These are phyloP conservation scores for Menidia menidia DNA, from an alignment of 2,797 vertebrate genomes.

Conservation along the genomic window DNA sequence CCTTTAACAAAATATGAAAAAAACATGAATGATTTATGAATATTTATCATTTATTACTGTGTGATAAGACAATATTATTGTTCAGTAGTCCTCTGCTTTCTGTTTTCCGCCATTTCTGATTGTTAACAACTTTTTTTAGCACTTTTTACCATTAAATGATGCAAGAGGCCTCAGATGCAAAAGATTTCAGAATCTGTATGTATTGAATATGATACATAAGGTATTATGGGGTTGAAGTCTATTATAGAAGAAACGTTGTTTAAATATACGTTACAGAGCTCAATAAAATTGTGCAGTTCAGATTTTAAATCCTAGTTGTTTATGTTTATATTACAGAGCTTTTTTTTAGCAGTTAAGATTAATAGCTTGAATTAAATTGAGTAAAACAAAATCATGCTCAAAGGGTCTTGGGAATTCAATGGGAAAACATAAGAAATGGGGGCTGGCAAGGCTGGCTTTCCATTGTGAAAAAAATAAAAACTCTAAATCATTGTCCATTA, in stretches of 20 bases:
- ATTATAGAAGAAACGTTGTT: conserved; percentile 42
- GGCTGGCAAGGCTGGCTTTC: conserved; percentile 17
- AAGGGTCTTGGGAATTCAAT: conserved; percentile 39
- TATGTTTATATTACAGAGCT: conserved; percentile 36
- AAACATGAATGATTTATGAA: too few relatives aligned
- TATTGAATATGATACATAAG: too few relatives aligned
- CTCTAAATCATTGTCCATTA: conserved; percentile 22
- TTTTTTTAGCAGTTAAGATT: conserved; percentile 48
- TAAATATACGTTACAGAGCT: conserved; percentile 48
- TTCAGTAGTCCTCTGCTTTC: too few relatives aligned
- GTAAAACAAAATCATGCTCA: conserved; percentile 35
- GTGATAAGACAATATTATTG: too few relatives aligned
- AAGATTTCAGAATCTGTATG: too few relatives aligned
- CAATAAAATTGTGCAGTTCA: conserved; percentile 43
- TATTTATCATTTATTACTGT: too few relatives aligned
- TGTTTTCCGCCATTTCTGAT: too few relatives aligned
- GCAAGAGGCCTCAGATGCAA: too few relatives aligned
- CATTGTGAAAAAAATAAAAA: conserved; percentile 14
- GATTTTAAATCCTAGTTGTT: conserved; percentile 24
- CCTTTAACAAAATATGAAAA: too few relatives aligned
- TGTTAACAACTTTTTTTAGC: too few relatives aligned
- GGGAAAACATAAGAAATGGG: conserved; percentile 18
- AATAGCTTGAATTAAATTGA: conserved; percentile 52
- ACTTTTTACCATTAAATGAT: too few relatives aligned
- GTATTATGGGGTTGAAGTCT: conserved; percentile 1